phyloP scores from a whole-genome alignment of 2,797 vertebrate genomes.

The Chrysocyon brachyurus region DNA sequence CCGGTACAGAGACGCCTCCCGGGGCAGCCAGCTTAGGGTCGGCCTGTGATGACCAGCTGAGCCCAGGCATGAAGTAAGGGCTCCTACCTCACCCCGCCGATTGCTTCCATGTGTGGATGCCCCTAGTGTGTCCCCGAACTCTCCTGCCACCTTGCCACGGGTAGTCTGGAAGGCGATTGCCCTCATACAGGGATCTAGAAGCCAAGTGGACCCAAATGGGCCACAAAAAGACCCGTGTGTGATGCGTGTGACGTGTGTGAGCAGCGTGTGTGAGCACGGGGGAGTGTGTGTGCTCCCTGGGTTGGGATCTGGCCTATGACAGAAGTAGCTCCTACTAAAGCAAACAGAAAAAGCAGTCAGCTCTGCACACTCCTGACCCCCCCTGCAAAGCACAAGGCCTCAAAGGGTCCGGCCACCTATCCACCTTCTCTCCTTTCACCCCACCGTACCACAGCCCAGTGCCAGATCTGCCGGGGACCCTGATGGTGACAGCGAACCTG shows the following conservation, averaged over 20 bases:
- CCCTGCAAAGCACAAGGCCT: neutral
- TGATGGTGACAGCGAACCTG: too few relatives aligned
- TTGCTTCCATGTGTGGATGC: accelerated
- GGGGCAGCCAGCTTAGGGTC: neutral
- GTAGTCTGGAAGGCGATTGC: neutral
- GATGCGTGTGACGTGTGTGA: neutral
- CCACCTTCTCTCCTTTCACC: neutral
- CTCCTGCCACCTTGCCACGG: neutral
- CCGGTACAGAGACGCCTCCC: neutral
- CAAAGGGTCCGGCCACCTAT: neutral
- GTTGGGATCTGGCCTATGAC: neutral
- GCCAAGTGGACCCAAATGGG: slow-evolving; percentile 3
- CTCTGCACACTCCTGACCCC: neutral
- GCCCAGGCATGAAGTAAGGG: accelerated
- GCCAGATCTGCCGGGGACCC: accelerated
- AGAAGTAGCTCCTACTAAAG: neutral
- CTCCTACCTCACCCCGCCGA: neutral
- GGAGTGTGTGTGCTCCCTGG: neutral
- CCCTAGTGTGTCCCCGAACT: neutral
- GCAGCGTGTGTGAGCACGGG: neutral
- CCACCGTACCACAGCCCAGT: neutral
- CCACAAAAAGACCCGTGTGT: slow-evolving; percentile 5
- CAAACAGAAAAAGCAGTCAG: neutral
- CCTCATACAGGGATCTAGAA: neutral
- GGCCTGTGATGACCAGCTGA: accelerated